These are phyloP conservation scores for Gambusia affinis DNA, from an alignment of 2,113 vertebrate genomes.

Conservation along the genomic window DNA sequence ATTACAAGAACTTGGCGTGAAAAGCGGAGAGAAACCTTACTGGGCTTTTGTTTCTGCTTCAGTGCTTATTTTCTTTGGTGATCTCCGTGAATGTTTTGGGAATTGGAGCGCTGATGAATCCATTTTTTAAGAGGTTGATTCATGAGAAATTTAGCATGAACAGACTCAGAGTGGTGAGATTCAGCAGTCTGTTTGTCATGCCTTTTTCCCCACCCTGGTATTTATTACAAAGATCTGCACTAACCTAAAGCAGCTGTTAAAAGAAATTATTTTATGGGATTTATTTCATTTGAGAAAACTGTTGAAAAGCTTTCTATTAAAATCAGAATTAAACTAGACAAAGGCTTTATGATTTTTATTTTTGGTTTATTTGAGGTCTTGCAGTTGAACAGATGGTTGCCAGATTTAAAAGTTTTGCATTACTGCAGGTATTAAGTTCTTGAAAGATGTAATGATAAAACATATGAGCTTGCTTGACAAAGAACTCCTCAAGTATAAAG, in stretches of 20 bases:
- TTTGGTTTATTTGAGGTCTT: no score
- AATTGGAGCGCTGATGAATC: background rate
- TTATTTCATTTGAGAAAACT: background rate
- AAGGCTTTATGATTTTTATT: no score
- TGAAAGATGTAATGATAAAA: background rate
- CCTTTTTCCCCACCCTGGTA: background rate
- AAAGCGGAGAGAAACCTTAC: background rate
- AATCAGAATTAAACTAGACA: background rate
- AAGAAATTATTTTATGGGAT: background rate
- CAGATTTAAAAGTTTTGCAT: background rate
- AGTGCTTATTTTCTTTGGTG: background rate
- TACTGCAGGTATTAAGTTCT: background rate
- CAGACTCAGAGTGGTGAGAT: background rate
- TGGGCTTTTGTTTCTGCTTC: background rate
- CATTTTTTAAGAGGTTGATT: conserved; percentile 18
- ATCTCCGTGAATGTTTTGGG: background rate
- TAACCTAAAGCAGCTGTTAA: background rate
- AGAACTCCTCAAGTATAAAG: background rate
- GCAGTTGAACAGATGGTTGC: background rate
- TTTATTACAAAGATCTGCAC: background rate
- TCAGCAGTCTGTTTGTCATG: no score
- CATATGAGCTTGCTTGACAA: background rate
- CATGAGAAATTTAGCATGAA: background rate
- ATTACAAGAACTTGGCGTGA: background rate
- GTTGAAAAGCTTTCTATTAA: background rate